Evolutionary conservation across 2,888 invertebrate species (phyloP).

Genomic region (Cryptus armator): DNA sequence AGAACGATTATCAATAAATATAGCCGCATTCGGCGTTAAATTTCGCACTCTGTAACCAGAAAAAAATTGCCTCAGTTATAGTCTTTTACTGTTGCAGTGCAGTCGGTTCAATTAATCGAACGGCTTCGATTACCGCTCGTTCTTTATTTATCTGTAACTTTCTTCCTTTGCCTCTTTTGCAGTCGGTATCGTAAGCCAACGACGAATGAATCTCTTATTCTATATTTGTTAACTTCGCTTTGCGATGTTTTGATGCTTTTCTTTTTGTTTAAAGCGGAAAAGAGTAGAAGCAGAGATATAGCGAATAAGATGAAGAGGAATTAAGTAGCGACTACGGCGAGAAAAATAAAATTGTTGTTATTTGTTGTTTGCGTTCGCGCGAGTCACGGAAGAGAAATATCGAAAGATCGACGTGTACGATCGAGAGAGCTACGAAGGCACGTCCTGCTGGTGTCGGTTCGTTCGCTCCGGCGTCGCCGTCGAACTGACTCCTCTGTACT

Average conservation of each 20-base stretch:
- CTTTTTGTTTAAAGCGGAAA: not conserved
- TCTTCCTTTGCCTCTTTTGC: not conserved
- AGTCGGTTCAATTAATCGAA: not conserved
- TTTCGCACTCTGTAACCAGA: conserved; percentile 1
- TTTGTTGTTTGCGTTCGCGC: conserved; percentile 23
- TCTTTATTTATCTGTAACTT: not conserved
- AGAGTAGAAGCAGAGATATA: conserved; percentile 11
- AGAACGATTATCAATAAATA: conserved; percentile 11
- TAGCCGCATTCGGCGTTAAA: conserved; percentile 1
- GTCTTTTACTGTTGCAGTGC: not conserved
- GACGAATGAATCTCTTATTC: not conserved
- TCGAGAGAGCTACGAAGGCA: conserved; percentile 65
- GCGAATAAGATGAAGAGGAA: conserved; percentile 1
- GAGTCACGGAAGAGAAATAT: conserved; percentile 46
- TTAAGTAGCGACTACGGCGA: not conserved
- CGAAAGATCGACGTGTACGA: conserved; percentile 66
- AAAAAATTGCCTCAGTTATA: not conserved
- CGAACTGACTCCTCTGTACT: conserved; percentile 76
- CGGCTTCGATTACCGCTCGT: conserved; percentile 4
- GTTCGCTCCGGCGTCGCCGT: conserved; percentile 81
- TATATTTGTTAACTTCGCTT: not conserved
- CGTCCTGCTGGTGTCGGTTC: conserved; percentile 73
- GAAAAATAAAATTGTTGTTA: conserved; percentile 5
- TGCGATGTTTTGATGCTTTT: not conserved
- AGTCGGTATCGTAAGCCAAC: not conserved